A percentile compares a stretch with the other conserved stretches of the same genome.
Conservation (phyloP, 2,888 invertebrate species). For the Folsomia candida region DNA sequence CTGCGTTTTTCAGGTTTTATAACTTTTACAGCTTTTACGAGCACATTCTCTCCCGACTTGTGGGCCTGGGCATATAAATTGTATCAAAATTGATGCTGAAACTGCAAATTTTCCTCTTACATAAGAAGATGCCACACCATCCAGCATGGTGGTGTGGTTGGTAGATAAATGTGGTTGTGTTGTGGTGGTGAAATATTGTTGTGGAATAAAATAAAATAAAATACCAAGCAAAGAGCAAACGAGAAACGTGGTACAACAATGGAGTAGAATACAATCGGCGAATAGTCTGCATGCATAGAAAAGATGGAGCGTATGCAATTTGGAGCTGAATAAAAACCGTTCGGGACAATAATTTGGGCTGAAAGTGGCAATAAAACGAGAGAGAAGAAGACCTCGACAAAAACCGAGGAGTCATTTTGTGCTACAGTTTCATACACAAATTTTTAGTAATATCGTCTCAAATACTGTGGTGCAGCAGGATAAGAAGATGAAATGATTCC, state of each 20-base stretch:
- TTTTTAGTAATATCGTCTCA: too few relatives aligned
- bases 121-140: too few relatives aligned
- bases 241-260: too few relatives aligned
- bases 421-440: too few relatives aligned
- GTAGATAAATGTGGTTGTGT: neutral
- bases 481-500: too few relatives aligned
- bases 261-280: neutral
- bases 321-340: neutral
- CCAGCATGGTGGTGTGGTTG: too few relatives aligned
- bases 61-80: neutral
- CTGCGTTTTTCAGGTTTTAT: neutral
- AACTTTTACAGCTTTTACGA: neutral
- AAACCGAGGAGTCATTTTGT: neutral
- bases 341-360: neutral
- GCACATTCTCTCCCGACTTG: neutral
- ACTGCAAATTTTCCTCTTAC: neutral
- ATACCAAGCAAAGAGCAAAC: too few relatives aligned
- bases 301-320: neutral
- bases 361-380: neutral
- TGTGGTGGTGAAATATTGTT: neutral
- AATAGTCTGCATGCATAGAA: neutral
- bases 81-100: neutral
- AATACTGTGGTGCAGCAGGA: too few relatives aligned
- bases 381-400: neutral
- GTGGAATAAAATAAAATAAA: neutral